phyloP scores from a whole-genome alignment of 2,888 invertebrate species.

The Epiblema foenella region DNA sequence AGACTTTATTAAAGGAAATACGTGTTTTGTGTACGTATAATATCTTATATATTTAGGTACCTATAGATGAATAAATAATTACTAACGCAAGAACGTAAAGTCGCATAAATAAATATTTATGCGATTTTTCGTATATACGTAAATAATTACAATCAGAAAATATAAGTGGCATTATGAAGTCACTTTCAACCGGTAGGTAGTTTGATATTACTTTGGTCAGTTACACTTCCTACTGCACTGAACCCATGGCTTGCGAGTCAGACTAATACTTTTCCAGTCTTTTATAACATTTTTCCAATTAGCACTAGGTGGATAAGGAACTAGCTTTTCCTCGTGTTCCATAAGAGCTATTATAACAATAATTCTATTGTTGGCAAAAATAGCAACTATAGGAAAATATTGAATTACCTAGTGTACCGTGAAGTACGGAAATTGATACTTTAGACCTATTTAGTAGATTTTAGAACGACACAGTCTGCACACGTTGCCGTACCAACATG shows the following conservation, averaged over 20 bases:
- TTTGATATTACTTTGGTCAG: neutral
- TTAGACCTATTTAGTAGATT: neutral
- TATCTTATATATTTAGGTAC: too few relatives aligned
- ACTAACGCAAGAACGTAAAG: too few relatives aligned
- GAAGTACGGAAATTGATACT: neutral
- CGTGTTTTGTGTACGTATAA: too few relatives aligned
- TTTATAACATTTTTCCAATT: neutral
- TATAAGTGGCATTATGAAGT: too few relatives aligned
- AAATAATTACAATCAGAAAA: too few relatives aligned
- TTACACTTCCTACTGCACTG: neutral
- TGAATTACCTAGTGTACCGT: neutral
- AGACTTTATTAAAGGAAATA: neutral
- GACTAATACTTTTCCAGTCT: neutral
- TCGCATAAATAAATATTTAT: too few relatives aligned
- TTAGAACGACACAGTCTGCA: too few relatives aligned
- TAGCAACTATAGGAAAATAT: neutral
- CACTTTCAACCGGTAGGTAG: too few relatives aligned
- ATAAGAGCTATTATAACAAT: neutral
- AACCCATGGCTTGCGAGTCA: neutral
- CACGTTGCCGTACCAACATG: too few relatives aligned
- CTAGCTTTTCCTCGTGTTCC: neutral
- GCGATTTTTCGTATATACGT: too few relatives aligned
- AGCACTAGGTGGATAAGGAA: neutral
- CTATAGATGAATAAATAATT: too few relatives aligned
- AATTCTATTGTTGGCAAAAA: neutral